Evolutionary conservation across 2,113 vertebrate species (phyloP).

Genomic region (Leucoraja erinaceus): DNA sequence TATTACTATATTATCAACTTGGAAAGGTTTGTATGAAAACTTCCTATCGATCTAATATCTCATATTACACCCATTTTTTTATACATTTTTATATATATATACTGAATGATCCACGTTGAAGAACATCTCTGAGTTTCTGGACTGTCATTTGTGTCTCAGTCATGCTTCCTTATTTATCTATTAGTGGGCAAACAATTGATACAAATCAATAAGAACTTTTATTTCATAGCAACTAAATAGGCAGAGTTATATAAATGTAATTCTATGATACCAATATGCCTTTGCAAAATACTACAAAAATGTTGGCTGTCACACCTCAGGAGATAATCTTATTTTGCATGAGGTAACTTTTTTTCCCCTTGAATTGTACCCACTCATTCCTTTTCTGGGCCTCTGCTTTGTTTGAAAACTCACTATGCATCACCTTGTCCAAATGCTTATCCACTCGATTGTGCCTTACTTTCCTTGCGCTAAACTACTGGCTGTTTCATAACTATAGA

Average conservation of each 20-base stretch:
- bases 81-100: neutral
- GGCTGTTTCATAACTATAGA: neutral
- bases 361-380: neutral
- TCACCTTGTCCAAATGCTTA: neutral
- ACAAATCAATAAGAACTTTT: neutral
- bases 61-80: neutral
- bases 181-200: neutral
- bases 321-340: neutral
- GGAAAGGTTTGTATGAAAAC: neutral
- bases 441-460: no score
- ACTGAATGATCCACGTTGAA: neutral
- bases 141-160: neutral
- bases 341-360: neutral
- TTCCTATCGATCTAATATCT: neutral
- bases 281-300: constrained; percentile 14
- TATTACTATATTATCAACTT: no score
- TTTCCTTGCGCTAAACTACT: neutral
- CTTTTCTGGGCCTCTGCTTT: constrained; percentile 9
- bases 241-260: neutral
- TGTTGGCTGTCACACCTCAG: neutral
- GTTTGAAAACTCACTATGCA: neutral
- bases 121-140: neutral
- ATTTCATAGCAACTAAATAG: neutral
- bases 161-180: neutral
- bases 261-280: neutral